These are phyloP conservation scores for Ptychadena robeensis DNA, from an alignment of 2,797 vertebrate species.

Conservation along the genomic window DNA sequence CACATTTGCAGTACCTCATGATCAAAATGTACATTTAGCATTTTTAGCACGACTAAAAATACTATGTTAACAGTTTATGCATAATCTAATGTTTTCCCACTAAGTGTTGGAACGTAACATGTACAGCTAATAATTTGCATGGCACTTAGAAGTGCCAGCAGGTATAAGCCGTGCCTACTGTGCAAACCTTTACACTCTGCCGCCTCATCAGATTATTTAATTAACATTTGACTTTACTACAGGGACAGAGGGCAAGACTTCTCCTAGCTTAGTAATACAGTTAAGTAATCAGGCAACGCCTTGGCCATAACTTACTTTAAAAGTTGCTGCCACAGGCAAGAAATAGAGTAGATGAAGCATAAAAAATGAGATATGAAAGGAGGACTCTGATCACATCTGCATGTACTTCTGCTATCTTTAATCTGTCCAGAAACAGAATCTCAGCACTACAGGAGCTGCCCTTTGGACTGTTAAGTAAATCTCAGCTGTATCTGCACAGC, in stretches of 20 bases:
- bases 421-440: conserved; percentile 54
- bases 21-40: neutral
- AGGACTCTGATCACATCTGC: conserved; percentile 60
- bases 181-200: conserved; percentile 25
- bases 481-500: conserved; percentile 2
- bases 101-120: neutral
- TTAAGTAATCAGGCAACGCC: conserved; percentile 38
- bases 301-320: conserved; percentile 20
- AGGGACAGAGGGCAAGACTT: conserved; percentile 41
- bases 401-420: conserved; percentile 49
- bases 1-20: neutral
- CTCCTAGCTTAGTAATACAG: conserved; percentile 27
- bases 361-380: conserved; percentile 58
- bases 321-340: conserved; percentile 54
- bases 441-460: conserved; percentile 55
- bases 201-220: conserved; percentile 23
- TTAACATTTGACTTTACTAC: conserved; percentile 53
- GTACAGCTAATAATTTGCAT: conserved; percentile 8
- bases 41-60: neutral
- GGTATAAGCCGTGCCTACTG: neutral
- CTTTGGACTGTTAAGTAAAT: conserved; percentile 53
- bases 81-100: neutral
- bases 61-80: neutral
- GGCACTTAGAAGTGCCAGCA: conserved; percentile 19
- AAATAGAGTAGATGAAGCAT: conserved; percentile 56